Evolutionary conservation across 92 coral and sea anemone species (phyloP), one percentile per base, ranked within the genome.

Genomic region (Montipora capitata): DNA sequence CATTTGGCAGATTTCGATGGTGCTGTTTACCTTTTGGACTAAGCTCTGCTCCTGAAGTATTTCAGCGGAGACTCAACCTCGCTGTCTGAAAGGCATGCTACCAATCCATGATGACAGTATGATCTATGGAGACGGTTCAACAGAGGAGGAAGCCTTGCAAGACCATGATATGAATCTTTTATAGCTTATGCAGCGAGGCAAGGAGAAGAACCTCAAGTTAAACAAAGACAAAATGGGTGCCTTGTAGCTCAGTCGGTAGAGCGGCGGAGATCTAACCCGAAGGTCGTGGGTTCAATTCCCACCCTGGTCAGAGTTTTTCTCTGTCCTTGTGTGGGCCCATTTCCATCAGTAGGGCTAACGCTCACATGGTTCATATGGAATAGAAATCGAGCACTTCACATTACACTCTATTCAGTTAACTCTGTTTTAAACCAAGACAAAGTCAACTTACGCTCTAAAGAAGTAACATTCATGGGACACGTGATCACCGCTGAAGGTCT

Each of bases 1-100:
- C 80, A 0, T 76, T 76, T n/a, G 66, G 80, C n/a, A 45, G 40
- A 14, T 76, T 76, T 3, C 66, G 65, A 8, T 76, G 64, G 80
- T 18, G 39, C 13, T 2, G 80, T 39, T 65, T 76, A 4, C 67
- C 64, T 10, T 76, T 76, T 52, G 66, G 80, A 2, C 80, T 76
- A 6, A 39, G 39, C 40, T 7, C 73, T 6, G 72, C 84, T 15
- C 84, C 84, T 40, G 58, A 61, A 8, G 72, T 61, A 58, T 63
- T 62, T 62, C 43, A 79, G 40, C 39, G 39, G 39, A 63, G 84
- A 20, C 56, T 48, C 3, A 49, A 73, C n/a, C 78, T 16, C 13
- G 42, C 59, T 41, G 7, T 73, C 40, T 73, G 14, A 48, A 73
- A 11, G 78, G 63, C 41, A 41, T 73, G 5, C 62, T 16, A 15